Conservation (phyloP, 1,140 invertebrate species). For the Octopus sinensis region DNA sequence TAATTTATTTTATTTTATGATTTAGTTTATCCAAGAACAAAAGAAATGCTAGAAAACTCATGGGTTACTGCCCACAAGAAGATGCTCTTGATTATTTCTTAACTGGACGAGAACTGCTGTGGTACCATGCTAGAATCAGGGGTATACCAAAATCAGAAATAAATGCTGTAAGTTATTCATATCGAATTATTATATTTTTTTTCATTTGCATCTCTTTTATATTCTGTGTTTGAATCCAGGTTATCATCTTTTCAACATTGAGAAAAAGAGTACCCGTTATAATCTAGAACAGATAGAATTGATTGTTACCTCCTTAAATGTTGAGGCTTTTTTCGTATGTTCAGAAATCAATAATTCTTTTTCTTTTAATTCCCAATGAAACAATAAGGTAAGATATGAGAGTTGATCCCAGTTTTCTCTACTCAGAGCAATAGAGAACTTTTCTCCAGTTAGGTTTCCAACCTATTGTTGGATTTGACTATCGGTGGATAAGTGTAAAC, state of each 20-base stretch:
- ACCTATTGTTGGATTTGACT: too few species aligned
- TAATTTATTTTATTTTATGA: too few species aligned
- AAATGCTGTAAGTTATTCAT: slow-evolving; percentile 47
- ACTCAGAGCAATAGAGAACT: too few species aligned
- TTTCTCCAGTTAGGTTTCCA: too few species aligned
- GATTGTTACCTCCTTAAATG: too few species aligned
- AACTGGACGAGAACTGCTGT: slow-evolving; percentile 58
- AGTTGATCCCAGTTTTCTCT: too few species aligned
- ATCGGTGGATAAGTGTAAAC: too few species aligned
- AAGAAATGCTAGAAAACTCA: slow-evolving; percentile 33
- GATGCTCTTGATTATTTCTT: slow-evolving; percentile 75
- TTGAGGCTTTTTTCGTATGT: too few species aligned
- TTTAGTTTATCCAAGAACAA: neutral
- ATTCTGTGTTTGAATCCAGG: neutral
- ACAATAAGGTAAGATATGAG: too few species aligned
- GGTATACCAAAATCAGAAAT: slow-evolving; percentile 38
- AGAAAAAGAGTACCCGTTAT: neutral
- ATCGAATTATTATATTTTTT: neutral
- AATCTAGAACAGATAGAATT: neutral
- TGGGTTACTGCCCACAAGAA: slow-evolving; percentile 79
- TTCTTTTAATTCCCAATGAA: too few species aligned
- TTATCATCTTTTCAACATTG: neutral
- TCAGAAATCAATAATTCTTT: too few species aligned
- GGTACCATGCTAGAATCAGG: slow-evolving; percentile 48
- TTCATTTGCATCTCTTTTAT: neutral